phyloP scores from a whole-genome alignment of 2,113 vertebrate genomes.

The Pantherophis guttatus region DNA sequence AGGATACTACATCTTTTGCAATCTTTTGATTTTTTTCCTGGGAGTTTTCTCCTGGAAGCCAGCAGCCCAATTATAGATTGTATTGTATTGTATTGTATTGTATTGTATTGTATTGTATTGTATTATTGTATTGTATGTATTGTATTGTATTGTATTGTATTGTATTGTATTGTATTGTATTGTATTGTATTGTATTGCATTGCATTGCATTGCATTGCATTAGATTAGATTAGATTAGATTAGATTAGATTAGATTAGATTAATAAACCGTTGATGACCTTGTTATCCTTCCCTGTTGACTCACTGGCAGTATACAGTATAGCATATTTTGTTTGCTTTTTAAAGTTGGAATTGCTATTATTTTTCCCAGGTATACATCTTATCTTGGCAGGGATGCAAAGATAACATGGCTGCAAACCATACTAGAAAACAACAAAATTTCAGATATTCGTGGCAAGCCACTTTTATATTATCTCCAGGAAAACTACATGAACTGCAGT shows the following conservation, averaged over 20 bases:
- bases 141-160: too few relatives aligned
- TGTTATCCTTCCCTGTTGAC: neutral
- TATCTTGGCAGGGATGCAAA: neutral
- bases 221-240: too few relatives aligned
- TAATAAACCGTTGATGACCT: neutral
- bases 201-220: too few relatives aligned
- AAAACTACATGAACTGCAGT: neutral
- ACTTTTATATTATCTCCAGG: neutral
- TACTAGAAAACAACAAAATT: neutral
- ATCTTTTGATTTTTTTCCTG: neutral
- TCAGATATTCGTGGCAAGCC: neutral
- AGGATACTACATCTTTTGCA: neutral
- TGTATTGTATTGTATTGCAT: too few relatives aligned
- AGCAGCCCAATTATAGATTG: neutral
- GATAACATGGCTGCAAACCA: neutral
- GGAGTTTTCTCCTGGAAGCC: neutral
- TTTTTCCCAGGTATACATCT: constrained; percentile 54
- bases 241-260: too few relatives aligned
- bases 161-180: too few relatives aligned
- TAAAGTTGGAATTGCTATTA: constrained; percentile 57
- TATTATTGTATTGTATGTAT: too few relatives aligned
- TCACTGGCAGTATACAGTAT: neutral
- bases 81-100: too few relatives aligned
- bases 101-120: too few relatives aligned
- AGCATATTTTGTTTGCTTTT: neutral